Evolutionary conservation across 2,113 vertebrate genomes (phyloP), one percentile per base, ranked within the genome.

Genomic region (Chaetodon trifascialis): DNA sequence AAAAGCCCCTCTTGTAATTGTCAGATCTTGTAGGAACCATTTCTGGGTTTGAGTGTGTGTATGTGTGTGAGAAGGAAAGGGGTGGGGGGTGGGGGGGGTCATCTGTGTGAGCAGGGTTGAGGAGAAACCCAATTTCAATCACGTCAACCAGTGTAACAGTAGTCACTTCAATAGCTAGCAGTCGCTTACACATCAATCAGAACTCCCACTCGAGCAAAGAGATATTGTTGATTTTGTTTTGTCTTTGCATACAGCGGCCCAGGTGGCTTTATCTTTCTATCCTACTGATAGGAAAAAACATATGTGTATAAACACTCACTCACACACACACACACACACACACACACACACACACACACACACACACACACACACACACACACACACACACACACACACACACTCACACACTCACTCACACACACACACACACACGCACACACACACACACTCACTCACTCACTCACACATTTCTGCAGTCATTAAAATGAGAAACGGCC

Each of bases 401-500:
- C 73, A n/a, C 62, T 72, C 71, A 54, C 56, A 86, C 64, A 73
- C 73, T 15, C n/a, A 25, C 66, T n/a, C 52, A 54, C 52, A 66
- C 76, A 59, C 59, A 59, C 73, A n/a, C 62, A 72, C 71, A 54
- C 56, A n/a, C n/a, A n/a, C n/a, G n/a, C n/a, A n/a, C n/a, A n/a
- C n/a, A n/a, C n/a, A n/a, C n/a, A n/a, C n/a, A n/a, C n/a, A n/a
- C n/a, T n/a, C n/a, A n/a, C n/a, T n/a, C n/a, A n/a, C n/a, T n/a
- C n/a, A 69, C 74, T 60, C 59, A 63, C 73, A n/a, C 58, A 88
- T 94, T 94, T 93, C 90, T 91, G 82, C 80, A 84, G 89, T 93
- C 94, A 95, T 95, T 96, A 95, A 95, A 95, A 95, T 95, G 95
- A 96, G 94, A 90, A 95, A 95, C 79, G 91, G 92, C 91, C 89